phyloP scores from a whole-genome alignment of 2,888 invertebrate species.

The Venusia cambrica region DNA sequence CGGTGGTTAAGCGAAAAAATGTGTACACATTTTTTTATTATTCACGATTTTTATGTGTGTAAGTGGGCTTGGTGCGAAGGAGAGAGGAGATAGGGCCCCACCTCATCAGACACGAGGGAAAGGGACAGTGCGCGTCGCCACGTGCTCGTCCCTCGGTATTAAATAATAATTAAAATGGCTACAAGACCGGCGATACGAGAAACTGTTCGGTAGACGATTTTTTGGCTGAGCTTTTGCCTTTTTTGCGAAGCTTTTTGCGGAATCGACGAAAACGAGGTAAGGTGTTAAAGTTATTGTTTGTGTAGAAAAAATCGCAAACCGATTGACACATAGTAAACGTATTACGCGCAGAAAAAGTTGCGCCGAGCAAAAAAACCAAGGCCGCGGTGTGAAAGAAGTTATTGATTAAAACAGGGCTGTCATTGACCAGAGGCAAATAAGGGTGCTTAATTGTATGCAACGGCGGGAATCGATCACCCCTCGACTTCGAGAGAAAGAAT shows the following conservation, averaged over 20 bases:
- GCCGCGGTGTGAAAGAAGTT: constrained; percentile 79
- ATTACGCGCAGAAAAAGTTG: constrained; percentile 78
- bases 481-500: constrained; percentile 36
- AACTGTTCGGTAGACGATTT: constrained; percentile 78
- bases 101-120: constrained; percentile 38
- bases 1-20: constrained; percentile 79
- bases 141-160: constrained; percentile 80
- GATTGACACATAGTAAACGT: constrained; percentile 74
- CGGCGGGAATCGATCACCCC: constrained; percentile 54
- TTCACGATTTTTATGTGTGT: constrained; percentile 81
- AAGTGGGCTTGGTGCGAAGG: constrained; percentile 74
- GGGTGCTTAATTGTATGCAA: constrained; percentile 79
- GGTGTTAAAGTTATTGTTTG: constrained; percentile 41
- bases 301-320: constrained; percentile 51
- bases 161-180: constrained; percentile 82
- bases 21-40: constrained; percentile 82
- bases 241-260: constrained; percentile 73
- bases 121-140: constrained; percentile 65
- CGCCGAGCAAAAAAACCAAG: constrained; percentile 79
- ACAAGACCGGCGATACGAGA: constrained; percentile 76
- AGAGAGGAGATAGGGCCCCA: constrained; percentile 47
- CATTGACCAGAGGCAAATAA: constrained; percentile 80
- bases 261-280: constrained; percentile 62
- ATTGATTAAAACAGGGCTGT: constrained; percentile 80
- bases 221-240: constrained; percentile 75